Evolutionary conservation across 2,888 invertebrate genomes (phyloP).

Genomic region (Adelphocoris suturalis): DNA sequence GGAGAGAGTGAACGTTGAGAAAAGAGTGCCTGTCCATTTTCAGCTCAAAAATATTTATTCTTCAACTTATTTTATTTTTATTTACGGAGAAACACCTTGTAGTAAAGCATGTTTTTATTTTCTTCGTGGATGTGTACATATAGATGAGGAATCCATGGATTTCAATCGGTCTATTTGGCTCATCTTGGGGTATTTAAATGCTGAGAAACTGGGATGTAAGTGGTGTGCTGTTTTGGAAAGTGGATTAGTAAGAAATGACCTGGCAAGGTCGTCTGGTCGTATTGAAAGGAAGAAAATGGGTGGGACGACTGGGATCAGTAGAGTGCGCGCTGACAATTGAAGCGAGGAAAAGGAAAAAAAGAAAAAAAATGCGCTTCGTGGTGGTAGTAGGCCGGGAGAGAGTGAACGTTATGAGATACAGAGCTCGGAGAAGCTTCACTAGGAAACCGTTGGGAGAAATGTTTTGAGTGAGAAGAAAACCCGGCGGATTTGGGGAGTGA

Average conservation of each 20-base stretch:
- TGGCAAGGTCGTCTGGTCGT: conserved; percentile 20
- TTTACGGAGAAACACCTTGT: no score
- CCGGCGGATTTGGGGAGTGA: conserved; percentile 21
- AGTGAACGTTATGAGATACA: conserved; percentile 17
- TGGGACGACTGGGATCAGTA: conserved; percentile 11
- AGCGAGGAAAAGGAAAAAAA: conserved; percentile 46
- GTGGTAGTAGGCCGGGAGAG: background rate
- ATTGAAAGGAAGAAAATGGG: conserved; percentile 34
- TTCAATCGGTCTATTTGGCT: no score
- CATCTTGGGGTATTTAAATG: no score
- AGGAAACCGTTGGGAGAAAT: background rate
- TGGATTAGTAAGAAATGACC: background rate
- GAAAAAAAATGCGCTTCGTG: background rate
- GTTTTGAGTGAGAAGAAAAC: conserved; percentile 27
- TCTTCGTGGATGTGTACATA: no score
- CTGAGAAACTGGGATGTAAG: no score
- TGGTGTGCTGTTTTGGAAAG: background rate
- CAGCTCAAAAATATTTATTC: no score
- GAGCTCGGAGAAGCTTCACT: background rate
- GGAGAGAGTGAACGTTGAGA: no score
- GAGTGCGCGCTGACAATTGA: conserved; percentile 58
- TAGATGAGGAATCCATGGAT: no score
- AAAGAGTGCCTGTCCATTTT: no score
- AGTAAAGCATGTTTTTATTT: no score
- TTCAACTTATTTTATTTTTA: no score